These are phyloP conservation scores for Magallana gigas DNA, from an alignment of 1,140 invertebrate species.

Conservation along the genomic window DNA sequence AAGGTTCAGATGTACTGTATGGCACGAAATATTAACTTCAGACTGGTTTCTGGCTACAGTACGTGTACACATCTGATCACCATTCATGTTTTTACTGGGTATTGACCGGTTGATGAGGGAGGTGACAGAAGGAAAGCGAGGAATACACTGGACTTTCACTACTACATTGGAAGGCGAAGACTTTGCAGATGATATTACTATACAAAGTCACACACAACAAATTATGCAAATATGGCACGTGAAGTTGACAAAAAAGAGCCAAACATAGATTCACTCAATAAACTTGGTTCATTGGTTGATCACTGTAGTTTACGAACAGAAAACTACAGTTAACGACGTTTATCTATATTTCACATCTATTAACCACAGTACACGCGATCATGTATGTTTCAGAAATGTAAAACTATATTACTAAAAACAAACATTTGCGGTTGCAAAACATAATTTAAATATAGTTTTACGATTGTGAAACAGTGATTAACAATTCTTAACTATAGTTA, in stretches of 20 bases:
- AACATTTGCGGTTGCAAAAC: no score
- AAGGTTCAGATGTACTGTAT: background rate
- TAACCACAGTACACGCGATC: no score
- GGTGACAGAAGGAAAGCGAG: slow-evolving; percentile 42
- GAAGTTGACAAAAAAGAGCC: background rate
- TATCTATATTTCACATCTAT: no score
- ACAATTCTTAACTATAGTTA: no score
- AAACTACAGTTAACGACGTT: no score
- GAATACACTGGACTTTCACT: slow-evolving; percentile 28
- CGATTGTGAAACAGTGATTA: no score
- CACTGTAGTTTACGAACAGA: no score
- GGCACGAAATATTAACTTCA: background rate
- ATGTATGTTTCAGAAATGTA: no score
- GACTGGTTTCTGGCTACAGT: background rate
- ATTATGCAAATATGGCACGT: no score
- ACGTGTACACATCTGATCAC: slow-evolving; percentile 2
- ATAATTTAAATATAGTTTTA: no score
- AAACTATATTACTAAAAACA: no score
- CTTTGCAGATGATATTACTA: slow-evolving; percentile 44
- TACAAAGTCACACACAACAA: slow-evolving; percentile 36
- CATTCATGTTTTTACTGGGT: slow-evolving; percentile 14
- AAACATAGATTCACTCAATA: background rate
- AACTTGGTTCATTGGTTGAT: no score
- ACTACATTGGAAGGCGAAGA: background rate
- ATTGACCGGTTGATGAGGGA: slow-evolving; percentile 36